Evolutionary conservation across 35 echinoderm and acorn worm species (phyloP).

Genomic region (Ophioderma brevispina): DNA sequence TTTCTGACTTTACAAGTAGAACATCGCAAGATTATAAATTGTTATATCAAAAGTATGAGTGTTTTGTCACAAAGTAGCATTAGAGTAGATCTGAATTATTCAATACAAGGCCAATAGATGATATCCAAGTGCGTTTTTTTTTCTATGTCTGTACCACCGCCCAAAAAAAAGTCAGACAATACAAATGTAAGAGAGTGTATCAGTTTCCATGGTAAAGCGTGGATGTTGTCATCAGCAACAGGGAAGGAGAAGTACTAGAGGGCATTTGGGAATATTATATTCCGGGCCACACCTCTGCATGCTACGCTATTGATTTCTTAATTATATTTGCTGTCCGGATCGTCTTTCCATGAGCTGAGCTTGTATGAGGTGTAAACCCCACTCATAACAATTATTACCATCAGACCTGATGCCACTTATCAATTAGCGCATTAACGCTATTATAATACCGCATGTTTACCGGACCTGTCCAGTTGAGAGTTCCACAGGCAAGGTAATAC

Average conservation of each 20-base stretch:
- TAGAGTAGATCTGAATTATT: neutral
- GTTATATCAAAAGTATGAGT: neutral
- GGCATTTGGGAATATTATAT: conserved; percentile 1
- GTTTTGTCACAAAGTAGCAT: neutral
- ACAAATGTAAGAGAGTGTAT: neutral
- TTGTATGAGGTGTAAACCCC: neutral
- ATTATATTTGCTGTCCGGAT: conserved; percentile 10
- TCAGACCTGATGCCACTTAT: neutral
- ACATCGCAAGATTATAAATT: neutral
- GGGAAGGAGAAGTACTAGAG: neutral
- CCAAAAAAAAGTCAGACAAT: neutral
- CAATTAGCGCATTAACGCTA: neutral
- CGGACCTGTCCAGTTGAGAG: too few species aligned
- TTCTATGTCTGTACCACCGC: neutral
- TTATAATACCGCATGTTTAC: too few species aligned
- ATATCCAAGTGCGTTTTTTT: neutral
- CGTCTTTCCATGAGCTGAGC: neutral
- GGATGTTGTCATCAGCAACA: neutral
- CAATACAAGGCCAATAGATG: neutral
- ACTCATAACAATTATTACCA: conserved; percentile 8
- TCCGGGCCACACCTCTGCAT: neutral
- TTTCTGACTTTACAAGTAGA: neutral
- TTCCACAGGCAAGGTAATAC: too few species aligned
- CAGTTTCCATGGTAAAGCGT: conserved; percentile 11
- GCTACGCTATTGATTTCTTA: neutral